phyloP scores from a whole-genome alignment of 2,797 vertebrate genomes.

The Notolabrus celidotus region DNA sequence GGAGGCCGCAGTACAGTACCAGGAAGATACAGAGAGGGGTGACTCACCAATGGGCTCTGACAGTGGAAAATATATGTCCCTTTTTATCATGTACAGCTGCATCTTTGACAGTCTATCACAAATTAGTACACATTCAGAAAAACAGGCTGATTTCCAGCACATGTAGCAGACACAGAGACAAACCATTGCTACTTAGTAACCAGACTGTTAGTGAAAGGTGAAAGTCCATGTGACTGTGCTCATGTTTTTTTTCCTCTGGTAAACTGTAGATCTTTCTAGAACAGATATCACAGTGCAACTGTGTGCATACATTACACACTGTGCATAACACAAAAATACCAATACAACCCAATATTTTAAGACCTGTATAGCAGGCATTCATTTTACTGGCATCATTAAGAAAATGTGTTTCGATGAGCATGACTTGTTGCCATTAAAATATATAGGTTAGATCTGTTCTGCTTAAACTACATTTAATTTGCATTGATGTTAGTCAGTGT shows the following conservation, averaged over 20 bases:
- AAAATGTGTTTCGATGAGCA: not conserved
- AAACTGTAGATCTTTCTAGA: conserved; percentile 25
- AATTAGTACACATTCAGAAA: too few relatives aligned
- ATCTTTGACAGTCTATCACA: not conserved
- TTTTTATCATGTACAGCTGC: not conserved
- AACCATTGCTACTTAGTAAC: conserved; percentile 9
- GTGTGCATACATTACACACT: not conserved
- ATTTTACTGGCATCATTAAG: not conserved
- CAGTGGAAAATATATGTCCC: not conserved
- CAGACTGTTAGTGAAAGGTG: conserved; percentile 44
- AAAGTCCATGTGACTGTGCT: conserved; percentile 66
- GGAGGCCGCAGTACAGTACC: not conserved
- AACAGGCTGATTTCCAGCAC: not conserved
- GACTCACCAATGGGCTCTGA: not conserved
- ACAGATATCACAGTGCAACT: not conserved
- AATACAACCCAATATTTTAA: not conserved
- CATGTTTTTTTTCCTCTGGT: not conserved
- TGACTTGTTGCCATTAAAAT: not conserved
- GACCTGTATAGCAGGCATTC: not conserved
- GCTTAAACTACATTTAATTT: not conserved
- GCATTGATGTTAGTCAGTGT: not conserved
- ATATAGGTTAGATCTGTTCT: too few relatives aligned
- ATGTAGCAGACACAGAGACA: not conserved
- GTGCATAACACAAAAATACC: not conserved
- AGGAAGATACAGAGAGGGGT: not conserved